Conservation (phyloP, 2,113 vertebrate genomes). For the Procavia capensis region DNA sequence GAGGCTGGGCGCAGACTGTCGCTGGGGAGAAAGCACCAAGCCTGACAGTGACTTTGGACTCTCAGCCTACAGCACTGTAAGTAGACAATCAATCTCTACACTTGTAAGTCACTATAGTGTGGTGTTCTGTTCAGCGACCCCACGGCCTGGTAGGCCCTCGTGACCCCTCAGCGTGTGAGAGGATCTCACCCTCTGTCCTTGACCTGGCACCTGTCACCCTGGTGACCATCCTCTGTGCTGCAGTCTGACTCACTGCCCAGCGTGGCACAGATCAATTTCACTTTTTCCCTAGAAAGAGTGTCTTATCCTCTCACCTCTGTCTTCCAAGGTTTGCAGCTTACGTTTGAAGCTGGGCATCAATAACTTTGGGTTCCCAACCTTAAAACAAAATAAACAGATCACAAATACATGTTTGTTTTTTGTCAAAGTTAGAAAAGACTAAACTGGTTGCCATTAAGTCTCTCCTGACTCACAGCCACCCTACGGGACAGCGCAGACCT, state of each 20-base stretch:
- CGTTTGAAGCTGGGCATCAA: conserved; percentile 46
- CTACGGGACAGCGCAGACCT: too few species aligned
- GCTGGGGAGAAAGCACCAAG: neutral
- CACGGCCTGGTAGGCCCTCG: too few species aligned
- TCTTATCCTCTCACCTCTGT: conserved; percentile 55
- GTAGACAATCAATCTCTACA: neutral
- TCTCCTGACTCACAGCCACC: too few species aligned
- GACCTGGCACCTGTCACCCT: neutral
- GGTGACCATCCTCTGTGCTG: neutral
- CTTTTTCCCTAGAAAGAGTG: neutral
- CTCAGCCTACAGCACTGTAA: neutral
- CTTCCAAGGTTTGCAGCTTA: conserved; percentile 55
- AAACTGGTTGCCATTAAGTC: too few species aligned
- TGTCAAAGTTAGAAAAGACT: neutral
- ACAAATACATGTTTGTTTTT: neutral
- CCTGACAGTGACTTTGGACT: neutral
- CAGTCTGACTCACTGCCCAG: neutral
- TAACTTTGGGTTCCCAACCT: conserved; percentile 33
- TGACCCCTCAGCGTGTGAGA: neutral
- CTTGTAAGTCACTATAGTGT: neutral
- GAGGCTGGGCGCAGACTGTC: neutral
- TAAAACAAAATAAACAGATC: neutral
- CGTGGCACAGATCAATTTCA: neutral
- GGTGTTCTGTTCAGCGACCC: neutral
- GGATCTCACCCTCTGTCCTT: neutral